phyloP scores from a whole-genome alignment of 1,140 invertebrate species.

The Papilio polyxenes region DNA sequence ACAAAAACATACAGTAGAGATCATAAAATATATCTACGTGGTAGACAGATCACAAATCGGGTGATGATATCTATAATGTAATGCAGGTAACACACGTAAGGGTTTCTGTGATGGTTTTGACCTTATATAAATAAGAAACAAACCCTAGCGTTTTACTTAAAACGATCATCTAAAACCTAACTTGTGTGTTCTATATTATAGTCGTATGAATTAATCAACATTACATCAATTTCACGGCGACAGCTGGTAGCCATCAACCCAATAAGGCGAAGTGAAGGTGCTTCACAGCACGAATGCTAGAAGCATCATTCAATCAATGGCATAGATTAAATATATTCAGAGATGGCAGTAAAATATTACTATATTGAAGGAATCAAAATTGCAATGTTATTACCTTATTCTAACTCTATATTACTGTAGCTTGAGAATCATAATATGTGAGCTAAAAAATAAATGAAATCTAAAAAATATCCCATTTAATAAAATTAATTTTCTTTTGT shows the following conservation, averaged over 20 bases:
- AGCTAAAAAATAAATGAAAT: background rate
- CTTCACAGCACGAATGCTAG: background rate
- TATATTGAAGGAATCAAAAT: background rate
- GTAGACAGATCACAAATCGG: background rate
- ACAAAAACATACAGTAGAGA: background rate
- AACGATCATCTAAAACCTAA: background rate
- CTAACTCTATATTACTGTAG: too few relatives aligned
- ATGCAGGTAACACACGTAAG: background rate
- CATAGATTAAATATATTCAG: conserved; percentile 15
- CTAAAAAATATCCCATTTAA: background rate
- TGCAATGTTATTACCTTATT: too few relatives aligned
- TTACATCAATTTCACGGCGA: conserved; percentile 15
- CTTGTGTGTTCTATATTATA: conserved; percentile 15
- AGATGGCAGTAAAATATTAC: background rate
- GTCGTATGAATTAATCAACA: conserved; percentile 3
- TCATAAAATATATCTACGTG: background rate
- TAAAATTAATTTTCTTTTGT: background rate
- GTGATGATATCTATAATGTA: background rate
- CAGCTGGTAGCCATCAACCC: conserved; percentile 19
- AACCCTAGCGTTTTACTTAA: background rate
- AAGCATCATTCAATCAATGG: conserved; percentile 28
- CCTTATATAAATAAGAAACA: too few relatives aligned
- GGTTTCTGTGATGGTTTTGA: background rate
- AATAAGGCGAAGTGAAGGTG: conserved; percentile 1
- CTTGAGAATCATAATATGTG: too few relatives aligned